These are phyloP conservation scores for Clunio marinus DNA, from an alignment of 2,888 invertebrate genomes.

Conservation along the genomic window DNA sequence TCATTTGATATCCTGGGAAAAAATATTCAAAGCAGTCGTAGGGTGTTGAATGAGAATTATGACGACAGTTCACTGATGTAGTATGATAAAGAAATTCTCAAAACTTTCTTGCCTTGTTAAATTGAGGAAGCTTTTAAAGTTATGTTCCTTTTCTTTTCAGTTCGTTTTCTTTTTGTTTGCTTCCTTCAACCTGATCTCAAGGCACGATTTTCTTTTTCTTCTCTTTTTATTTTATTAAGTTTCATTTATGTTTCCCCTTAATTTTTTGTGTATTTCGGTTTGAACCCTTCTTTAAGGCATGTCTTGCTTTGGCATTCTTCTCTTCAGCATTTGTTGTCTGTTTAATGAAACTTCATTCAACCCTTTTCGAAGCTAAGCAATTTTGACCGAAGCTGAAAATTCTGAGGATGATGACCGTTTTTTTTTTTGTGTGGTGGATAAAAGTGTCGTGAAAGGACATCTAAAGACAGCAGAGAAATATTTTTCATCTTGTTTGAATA, in stretches of 20 bases:
- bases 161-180: too few relatives aligned
- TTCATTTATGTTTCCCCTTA: too few relatives aligned
- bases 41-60: neutral
- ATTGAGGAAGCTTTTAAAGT: too few relatives aligned
- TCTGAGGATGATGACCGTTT: too few relatives aligned
- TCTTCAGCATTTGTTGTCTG: neutral
- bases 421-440: neutral
- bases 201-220: neutral
- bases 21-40: neutral
- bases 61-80: neutral
- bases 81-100: neutral
- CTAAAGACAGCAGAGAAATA: neutral
- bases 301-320: neutral
- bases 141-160: too few relatives aligned
- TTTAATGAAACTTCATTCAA: neutral
- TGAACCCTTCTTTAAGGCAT: neutral
- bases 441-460: too few relatives aligned
- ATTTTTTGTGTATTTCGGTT: neutral
- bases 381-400: too few relatives aligned
- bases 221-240: too few relatives aligned
- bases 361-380: neutral
- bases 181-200: too few relatives aligned
- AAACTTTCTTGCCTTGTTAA: neutral
- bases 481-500: neutral
- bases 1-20: conserved; percentile 8